Base-by-base conservation (phyloP, 2,797 vertebrate species). In the Enteromius trimaculatus region DNA sequence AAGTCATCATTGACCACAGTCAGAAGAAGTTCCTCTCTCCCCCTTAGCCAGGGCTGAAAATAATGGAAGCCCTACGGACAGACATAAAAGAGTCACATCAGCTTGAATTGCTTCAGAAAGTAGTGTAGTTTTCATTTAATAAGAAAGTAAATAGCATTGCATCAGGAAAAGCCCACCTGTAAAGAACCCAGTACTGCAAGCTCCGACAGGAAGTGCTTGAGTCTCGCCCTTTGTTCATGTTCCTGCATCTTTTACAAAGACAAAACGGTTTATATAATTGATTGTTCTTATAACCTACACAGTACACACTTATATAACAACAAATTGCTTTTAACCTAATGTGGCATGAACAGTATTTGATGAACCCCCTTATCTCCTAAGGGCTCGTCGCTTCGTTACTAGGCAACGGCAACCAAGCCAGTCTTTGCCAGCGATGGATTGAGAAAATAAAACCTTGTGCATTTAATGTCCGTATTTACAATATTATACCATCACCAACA, bases 11-110 rank as follows among this genome's bases (percentile, higher is more conserved):
- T 96, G 47, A 95, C 92, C 0, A 96, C 93, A 0, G 95, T 96
- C 78, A 96, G 89, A 76, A 96, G 92, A 85, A 96, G 83, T 88
- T 96, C 95, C 82, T 96, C 95, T 77, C 94, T 95, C 11, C 95
- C 95, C 51, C 95, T 91, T 0, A 96, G 92, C 95, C 95, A 96
- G 0, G 95, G 94, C 91, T 96, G 95, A 87, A 96, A 96, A 87
- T 95, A 95, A 79, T 93, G 94, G 84, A 96, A 96, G 0, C 95
- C 95, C 95, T 96, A 55, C 1, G 37, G 42, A 80, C 39, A 66
- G 14, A 76, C n/a, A 79, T 70, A 29, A 29, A 34, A 9, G 4
- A 3, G 6, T 34, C 42, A 29, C 21, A 31, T 29, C 29, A 51
- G 3, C 29, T 16, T 42, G 14, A 23, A 34, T 10, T 4, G n/a